Evolutionary conservation across 2,888 invertebrate species (phyloP).

Genomic region (Metallyticus violacea): DNA sequence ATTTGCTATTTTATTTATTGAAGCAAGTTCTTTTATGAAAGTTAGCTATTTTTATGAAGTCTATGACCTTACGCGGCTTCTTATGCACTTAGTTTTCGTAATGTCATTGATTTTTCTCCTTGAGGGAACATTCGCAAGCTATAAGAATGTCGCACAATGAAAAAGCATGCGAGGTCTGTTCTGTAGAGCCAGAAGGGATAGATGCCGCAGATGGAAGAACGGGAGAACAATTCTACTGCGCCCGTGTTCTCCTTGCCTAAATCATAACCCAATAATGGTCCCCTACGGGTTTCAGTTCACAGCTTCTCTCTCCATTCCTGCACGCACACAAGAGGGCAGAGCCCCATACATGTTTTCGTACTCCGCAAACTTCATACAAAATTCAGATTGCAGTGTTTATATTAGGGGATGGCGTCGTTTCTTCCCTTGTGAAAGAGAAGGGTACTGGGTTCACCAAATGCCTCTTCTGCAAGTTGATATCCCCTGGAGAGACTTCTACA

Average conservation of each 20-base stretch:
- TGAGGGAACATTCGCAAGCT: too few species aligned
- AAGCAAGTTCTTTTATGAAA: too few species aligned
- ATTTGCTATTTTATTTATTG: too few species aligned
- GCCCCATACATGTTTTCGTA: not conserved
- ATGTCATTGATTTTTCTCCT: too few species aligned
- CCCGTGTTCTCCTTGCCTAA: not conserved
- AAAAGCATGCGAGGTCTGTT: not conserved
- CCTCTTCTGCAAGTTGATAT: not conserved
- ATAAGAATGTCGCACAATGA: too few species aligned
- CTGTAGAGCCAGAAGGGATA: not conserved
- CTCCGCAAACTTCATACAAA: not conserved
- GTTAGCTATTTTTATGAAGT: too few species aligned
- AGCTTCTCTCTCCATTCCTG: not conserved
- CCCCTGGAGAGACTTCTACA: not conserved
- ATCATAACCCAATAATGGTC: not conserved
- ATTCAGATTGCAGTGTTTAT: conserved; percentile 1
- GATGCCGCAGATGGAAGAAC: not conserved
- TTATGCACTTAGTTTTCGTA: too few species aligned
- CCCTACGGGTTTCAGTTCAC: not conserved
- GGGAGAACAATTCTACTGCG: not conserved
- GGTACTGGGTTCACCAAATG: not conserved
- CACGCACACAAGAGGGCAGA: not conserved
- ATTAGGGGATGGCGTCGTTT: not conserved
- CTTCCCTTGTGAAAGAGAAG: not conserved
- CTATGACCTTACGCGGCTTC: too few species aligned